A percentile compares a stretch with the other conserved stretches of the same genome.
Evolutionary conservation across 1,140 invertebrate genomes (phyloP).

Genomic region (Oreohelix idahoensis): DNA sequence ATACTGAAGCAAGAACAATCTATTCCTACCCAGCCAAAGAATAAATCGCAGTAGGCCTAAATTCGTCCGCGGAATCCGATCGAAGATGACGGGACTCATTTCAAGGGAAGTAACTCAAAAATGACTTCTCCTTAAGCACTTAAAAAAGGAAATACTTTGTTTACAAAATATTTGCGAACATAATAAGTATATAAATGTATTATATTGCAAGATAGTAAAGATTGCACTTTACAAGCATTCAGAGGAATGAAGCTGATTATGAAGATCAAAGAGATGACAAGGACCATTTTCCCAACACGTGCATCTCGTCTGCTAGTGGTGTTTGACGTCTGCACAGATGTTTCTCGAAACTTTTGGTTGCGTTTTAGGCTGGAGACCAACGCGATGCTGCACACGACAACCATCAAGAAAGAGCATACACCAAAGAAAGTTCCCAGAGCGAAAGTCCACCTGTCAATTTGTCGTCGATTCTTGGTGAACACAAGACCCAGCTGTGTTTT

Average conservation of each 20-base stretch:
- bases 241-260: background rate
- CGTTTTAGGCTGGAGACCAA: background rate
- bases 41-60: no score
- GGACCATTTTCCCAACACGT: background rate
- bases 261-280: background rate
- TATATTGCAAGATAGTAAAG: no score
- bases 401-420: background rate
- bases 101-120: no score
- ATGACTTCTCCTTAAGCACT: no score
- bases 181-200: no score
- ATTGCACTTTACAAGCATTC: no score
- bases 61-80: no score
- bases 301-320: background rate
- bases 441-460: background rate
- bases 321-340: background rate
- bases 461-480: conserved; percentile 4
- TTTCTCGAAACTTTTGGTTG: background rate
- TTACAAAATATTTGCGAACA: no score
- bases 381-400: background rate
- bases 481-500: background rate
- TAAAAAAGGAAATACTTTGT: no score
- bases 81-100: no score
- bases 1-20: no score
- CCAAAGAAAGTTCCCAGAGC: background rate
- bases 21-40: no score